These are phyloP conservation scores for Amazona guildingii DNA, from an alignment of 2,113 vertebrate genomes.

Conservation along the genomic window DNA sequence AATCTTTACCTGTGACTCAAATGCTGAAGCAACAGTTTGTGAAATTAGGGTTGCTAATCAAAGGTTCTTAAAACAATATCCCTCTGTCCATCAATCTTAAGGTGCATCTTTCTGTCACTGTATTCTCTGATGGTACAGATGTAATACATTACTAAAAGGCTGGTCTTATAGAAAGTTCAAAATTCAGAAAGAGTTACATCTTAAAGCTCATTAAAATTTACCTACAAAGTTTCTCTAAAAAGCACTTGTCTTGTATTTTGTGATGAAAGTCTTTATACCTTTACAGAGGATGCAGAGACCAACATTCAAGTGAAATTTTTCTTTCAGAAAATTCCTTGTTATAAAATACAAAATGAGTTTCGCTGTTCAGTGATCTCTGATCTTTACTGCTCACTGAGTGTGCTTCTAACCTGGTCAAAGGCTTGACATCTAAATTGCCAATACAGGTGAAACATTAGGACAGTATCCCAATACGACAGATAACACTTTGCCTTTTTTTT, in stretches of 20 bases:
- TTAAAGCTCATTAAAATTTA: not conserved
- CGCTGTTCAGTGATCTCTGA: not conserved
- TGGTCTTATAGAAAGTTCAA: not conserved
- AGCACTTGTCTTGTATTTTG: not conserved
- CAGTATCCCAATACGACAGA: not conserved
- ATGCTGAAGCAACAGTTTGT: not conserved
- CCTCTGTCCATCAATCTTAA: not conserved
- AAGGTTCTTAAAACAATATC: not conserved
- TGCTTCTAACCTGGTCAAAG: not conserved
- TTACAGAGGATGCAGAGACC: not conserved
- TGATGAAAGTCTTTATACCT: not conserved
- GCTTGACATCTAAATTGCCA: not conserved
- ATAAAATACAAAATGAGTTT: not conserved
- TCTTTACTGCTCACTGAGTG: not conserved
- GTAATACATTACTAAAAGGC: not conserved
- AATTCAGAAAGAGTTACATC: not conserved
- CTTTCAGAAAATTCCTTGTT: not conserved
- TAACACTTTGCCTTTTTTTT: not conserved
- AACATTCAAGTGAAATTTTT: not conserved
- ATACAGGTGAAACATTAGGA: not conserved
- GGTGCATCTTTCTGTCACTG: not conserved
- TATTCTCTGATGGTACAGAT: not conserved
- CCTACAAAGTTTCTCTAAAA: not conserved
- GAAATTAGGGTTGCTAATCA: not conserved
- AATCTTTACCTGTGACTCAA: not conserved